phyloP scores from a whole-genome alignment of 2,113 vertebrate species.

The Macrotus californicus region DNA sequence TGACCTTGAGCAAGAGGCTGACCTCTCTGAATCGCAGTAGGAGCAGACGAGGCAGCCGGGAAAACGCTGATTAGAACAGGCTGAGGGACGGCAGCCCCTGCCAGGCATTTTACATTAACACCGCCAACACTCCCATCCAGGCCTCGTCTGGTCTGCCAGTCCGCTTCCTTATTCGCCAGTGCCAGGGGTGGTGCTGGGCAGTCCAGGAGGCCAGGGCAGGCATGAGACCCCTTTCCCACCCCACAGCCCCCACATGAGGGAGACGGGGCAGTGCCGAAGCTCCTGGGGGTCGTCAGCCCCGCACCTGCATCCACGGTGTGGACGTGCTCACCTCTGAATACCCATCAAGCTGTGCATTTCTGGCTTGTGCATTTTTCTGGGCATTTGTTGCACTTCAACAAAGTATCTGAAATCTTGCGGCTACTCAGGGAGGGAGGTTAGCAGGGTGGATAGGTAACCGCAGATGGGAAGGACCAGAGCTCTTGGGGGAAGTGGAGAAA shows the following conservation, averaged over 20 bases:
- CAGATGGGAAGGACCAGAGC: background rate
- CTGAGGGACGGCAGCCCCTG: rapidly evolving
- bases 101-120: background rate
- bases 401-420: background rate
- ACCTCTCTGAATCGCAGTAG: background rate
- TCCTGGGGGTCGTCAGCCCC: rapidly evolving
- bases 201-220: background rate
- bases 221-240: background rate
- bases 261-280: background rate
- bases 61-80: background rate
- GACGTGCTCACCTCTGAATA: background rate
- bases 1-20: constrained; percentile 36
- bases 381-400: background rate
- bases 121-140: background rate
- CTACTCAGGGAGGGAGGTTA: background rate
- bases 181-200: background rate
- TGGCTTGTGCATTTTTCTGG: background rate
- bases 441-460: too few species aligned
- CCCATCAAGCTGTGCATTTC: too few species aligned
- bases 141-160: background rate
- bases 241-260: background rate
- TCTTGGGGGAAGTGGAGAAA: background rate
- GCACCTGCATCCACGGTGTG: background rate
- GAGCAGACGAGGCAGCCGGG: background rate
- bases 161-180: background rate